Conservation (phyloP, 37 sponge, comb jelly and placozoan species). For the Axinella damicornis region DNA sequence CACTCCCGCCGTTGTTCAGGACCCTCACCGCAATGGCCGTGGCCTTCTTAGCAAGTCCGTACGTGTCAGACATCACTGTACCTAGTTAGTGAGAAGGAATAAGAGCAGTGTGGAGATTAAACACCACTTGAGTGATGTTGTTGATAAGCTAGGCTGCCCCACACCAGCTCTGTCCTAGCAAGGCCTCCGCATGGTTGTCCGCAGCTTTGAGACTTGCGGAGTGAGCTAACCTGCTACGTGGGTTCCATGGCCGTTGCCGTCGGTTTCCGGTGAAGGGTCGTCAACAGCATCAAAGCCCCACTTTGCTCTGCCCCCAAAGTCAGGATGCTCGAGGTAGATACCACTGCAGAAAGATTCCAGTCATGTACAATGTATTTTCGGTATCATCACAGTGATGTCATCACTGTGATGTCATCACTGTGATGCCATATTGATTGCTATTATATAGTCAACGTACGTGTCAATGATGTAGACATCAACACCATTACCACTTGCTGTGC, state of each 20-base stretch:
- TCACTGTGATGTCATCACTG: too few relatives aligned
- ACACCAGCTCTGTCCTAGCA: too few relatives aligned
- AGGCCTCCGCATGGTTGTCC: too few relatives aligned
- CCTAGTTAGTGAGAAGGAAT: constrained; percentile 20
- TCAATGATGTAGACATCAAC: constrained; percentile 73
- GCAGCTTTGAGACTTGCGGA: too few relatives aligned
- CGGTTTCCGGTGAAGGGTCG: constrained; percentile 38
- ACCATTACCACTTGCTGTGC: constrained; percentile 34
- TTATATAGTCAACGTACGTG: constrained; percentile 78
- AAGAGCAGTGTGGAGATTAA: too few relatives aligned
- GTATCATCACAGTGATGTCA: too few relatives aligned
- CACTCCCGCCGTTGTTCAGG: constrained; percentile 58
- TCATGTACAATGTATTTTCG: too few relatives aligned
- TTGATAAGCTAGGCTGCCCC: too few relatives aligned
- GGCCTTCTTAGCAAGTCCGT: constrained; percentile 72
- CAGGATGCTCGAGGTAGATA: constrained; percentile 51
- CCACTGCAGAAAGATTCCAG: constrained; percentile 40
- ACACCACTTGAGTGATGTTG: too few relatives aligned
- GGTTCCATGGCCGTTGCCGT: constrained; percentile 80
- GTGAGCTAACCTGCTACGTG: constrained; percentile 63
- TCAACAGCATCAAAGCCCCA: constrained; percentile 57
- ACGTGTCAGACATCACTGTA: constrained; percentile 66
- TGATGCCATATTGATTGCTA: too few relatives aligned
- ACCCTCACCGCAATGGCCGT: constrained; percentile 81
- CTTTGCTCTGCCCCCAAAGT: constrained; percentile 65